A percentile compares a stretch with the other conserved stretches of the same genome.
These are phyloP conservation scores for Bicyclus anynana DNA, from an alignment of 1,140 invertebrate species.

Conservation along the genomic window DNA sequence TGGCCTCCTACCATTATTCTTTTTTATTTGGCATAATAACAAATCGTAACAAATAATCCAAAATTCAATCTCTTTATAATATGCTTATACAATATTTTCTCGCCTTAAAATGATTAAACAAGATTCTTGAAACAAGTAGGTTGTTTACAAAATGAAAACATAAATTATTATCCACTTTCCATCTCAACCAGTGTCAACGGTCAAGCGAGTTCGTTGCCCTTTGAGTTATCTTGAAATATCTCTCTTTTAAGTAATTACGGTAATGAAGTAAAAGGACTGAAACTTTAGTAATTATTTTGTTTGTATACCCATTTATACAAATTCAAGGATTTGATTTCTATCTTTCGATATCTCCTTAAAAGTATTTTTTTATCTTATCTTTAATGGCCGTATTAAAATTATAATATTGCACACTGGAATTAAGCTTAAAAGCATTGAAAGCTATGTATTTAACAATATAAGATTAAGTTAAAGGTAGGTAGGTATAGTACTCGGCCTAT, in stretches of 20 bases:
- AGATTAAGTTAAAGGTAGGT: too few relatives aligned
- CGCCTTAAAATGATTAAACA: background rate
- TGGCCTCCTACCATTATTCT: too few relatives aligned
- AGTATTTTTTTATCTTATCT: too few relatives aligned
- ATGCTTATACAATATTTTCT: background rate
- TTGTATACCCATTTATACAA: too few relatives aligned
- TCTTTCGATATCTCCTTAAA: background rate
- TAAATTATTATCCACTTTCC: background rate
- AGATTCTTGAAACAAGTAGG: background rate
- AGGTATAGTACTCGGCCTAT: too few relatives aligned
- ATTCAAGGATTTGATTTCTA: background rate
- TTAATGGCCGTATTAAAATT: too few relatives aligned
- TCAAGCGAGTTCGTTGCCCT: conserved; percentile 6
- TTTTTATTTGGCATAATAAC: too few relatives aligned
- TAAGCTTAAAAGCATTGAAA: too few relatives aligned
- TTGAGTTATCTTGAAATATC: background rate
- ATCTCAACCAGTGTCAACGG: conserved; percentile 1
- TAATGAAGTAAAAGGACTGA: background rate
- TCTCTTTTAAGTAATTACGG: background rate
- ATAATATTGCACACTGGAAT: too few relatives aligned
- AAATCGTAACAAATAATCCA: too few relatives aligned
- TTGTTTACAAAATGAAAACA: background rate
- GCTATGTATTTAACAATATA: too few relatives aligned
- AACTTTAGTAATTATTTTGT: background rate
- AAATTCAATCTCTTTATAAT: too few relatives aligned